Evolutionary conservation across 2,888 invertebrate species (phyloP).

Genomic region (Hesperia comma): DNA sequence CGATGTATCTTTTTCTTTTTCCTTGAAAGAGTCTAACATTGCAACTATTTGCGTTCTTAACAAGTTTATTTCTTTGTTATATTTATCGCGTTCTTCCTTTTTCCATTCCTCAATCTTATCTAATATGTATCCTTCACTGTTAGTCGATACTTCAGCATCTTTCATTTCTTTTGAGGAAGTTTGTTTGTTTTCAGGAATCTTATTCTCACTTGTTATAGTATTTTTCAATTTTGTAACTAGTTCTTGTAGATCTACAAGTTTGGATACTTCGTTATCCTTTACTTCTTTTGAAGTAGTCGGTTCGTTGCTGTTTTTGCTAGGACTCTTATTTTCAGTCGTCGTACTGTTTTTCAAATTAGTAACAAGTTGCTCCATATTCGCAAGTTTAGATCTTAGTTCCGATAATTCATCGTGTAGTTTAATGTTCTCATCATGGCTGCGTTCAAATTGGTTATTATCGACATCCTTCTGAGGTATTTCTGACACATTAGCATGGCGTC

Average conservation of each 20-base stretch:
- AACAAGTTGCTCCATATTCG: conserved; percentile 71
- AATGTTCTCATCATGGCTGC: conserved; percentile 79
- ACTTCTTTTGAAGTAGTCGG: conserved; percentile 47
- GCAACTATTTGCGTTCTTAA: conserved; percentile 71
- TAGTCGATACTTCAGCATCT: conserved; percentile 66
- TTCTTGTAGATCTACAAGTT: not conserved
- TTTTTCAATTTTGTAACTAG: conserved; percentile 12
- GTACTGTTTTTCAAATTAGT: conserved; percentile 39
- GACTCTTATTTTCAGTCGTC: conserved; percentile 13
- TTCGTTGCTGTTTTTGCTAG: not conserved
- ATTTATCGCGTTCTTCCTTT: conserved; percentile 80
- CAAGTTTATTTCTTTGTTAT: conserved; percentile 78
- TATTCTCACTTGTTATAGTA: conserved; percentile 35
- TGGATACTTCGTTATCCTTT: conserved; percentile 67
- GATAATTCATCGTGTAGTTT: conserved; percentile 80
- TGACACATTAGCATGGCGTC: conserved; percentile 78
- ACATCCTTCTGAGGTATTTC: conserved; percentile 66
- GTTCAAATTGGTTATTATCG: conserved; percentile 43
- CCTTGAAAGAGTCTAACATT: conserved; percentile 65
- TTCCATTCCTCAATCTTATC: conserved; percentile 80
- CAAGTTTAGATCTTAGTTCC: conserved; percentile 75
- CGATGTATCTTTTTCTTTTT: conserved; percentile 52
- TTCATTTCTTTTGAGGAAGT: conserved; percentile 52
- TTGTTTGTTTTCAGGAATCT: conserved; percentile 30
- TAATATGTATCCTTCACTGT: conserved; percentile 60